Base-by-base conservation (phyloP, 2,797 vertebrate species). In the Liasis olivaceus region DNA sequence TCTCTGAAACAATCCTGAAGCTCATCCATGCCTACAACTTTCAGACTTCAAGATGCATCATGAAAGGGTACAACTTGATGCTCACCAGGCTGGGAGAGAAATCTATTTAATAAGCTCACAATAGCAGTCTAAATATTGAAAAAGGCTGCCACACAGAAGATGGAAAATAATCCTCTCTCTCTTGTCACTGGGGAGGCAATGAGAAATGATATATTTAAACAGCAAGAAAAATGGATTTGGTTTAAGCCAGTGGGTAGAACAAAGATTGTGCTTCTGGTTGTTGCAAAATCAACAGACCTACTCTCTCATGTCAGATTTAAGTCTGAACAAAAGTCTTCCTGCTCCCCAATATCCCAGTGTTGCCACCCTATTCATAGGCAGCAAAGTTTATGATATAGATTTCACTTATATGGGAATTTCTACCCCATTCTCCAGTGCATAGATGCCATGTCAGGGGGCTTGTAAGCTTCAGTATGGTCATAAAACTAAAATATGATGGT, bases 41-140 rank as follows among this genome's bases (percentile, higher is more conserved):
- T 87, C 63, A 47, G 58, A 91, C 28, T 15, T 14, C 3, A 47
- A 31, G 86, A 60, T 56, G 8, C 2, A 26, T 60, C 36, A 20
- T 1, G 4, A 72, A 28, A 84, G 72, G 24, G 22, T 42, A 56
- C 42, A 59, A 60, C 4, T 9, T 12, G 87, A 84, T 92, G 51
- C 69, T 77, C 69, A 20, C 17, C 47, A 88, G 42, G 87, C 47
- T 15, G 47, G 36, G 42, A 92, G 69, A 77, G 28, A 92, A 92
- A 92, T 89, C 91, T 60, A 64, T 89, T 89, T 89, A 89, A 92
- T 92, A 92, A 63, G 87, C 87, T 64, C 59, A n/a, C 58, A 84
- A 42, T 28, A 54, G 47, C 42, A 85, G 72, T 66, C 87, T 89
- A 84, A 89, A 92, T 85, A 92, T 89, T 64, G 91, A 54, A 64